A percentile compares a stretch with the other conserved stretches of the same genome.
Conservation (phyloP, 2,888 invertebrate species). For the Ptilodon capucinus region DNA sequence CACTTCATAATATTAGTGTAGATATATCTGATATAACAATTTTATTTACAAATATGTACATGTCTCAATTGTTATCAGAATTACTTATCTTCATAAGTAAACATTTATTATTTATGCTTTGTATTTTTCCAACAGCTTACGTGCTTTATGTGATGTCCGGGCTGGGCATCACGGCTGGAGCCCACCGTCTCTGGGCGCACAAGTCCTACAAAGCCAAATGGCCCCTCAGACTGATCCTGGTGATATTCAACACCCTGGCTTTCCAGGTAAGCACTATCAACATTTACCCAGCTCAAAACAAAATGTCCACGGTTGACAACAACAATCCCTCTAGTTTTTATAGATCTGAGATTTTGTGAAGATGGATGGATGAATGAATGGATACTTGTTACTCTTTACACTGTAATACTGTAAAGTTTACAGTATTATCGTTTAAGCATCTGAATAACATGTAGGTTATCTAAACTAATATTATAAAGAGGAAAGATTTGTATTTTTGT, state of each 20-base stretch:
- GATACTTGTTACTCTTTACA: too few relatives aligned
- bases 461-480: too few relatives aligned
- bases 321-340: too few relatives aligned
- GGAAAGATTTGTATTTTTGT: too few relatives aligned
- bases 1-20: neutral
- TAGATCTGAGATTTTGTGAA: too few relatives aligned
- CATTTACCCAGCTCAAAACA: too few relatives aligned
- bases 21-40: neutral
- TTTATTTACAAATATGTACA: neutral
- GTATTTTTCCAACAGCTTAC: conserved; percentile 79
- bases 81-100: too few relatives aligned
- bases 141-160: conserved; percentile 90
- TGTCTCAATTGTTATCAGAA: neutral
- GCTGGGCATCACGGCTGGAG: conserved; percentile 97
- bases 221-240: conserved; percentile 91
- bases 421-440: too few relatives aligned
- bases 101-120: neutral
- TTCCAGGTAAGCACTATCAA: conserved; percentile 88
- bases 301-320: too few relatives aligned
- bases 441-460: too few relatives aligned
- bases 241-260: conserved; percentile 93
- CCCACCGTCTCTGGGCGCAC: conserved; percentile 98
- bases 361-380: too few relatives aligned
- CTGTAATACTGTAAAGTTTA: too few relatives aligned
- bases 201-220: conserved; percentile 97